phyloP scores from a whole-genome alignment of 2,888 invertebrate genomes.

The Polyommatus iphigenia region DNA sequence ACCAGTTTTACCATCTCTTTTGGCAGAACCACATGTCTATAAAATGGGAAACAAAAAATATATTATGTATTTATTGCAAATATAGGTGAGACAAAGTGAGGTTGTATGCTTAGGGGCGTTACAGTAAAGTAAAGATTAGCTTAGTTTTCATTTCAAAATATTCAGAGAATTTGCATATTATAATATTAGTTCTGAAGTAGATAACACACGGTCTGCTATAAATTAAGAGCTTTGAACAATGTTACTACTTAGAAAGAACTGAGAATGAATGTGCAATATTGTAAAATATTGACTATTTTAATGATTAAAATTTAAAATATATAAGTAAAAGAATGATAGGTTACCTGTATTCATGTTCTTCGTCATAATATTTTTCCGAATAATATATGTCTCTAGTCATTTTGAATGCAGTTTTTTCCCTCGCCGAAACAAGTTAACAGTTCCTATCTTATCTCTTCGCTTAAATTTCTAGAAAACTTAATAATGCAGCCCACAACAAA shows the following conservation, averaged over 20 bases:
- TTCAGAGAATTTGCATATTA: background rate
- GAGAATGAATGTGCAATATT: background rate
- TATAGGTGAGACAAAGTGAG: background rate
- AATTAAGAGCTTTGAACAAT: background rate
- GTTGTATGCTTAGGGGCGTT: background rate
- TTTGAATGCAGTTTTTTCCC: conserved; percentile 31
- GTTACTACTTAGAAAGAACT: background rate
- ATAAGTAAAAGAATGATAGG: background rate
- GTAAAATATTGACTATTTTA: background rate
- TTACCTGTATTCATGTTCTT: conserved; percentile 94
- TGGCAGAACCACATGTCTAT: conserved; percentile 95
- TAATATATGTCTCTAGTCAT: conserved; percentile 92
- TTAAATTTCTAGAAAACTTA: conserved; percentile 27
- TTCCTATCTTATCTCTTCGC: background rate
- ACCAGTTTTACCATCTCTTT: conserved; percentile 94
- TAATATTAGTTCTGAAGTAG: background rate
- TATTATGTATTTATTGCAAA: background rate
- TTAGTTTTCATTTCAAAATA: background rate
- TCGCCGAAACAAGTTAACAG: background rate
- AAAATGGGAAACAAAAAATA: conserved; percentile 42
- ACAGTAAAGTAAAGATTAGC: background rate
- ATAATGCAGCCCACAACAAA: conserved; percentile 38
- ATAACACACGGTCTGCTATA: background rate
- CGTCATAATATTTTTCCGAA: conserved; percentile 96
- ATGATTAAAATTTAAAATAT: background rate